Evolutionary conservation across 2,888 invertebrate species (phyloP).

Genomic region (Lepidonotus clava): DNA sequence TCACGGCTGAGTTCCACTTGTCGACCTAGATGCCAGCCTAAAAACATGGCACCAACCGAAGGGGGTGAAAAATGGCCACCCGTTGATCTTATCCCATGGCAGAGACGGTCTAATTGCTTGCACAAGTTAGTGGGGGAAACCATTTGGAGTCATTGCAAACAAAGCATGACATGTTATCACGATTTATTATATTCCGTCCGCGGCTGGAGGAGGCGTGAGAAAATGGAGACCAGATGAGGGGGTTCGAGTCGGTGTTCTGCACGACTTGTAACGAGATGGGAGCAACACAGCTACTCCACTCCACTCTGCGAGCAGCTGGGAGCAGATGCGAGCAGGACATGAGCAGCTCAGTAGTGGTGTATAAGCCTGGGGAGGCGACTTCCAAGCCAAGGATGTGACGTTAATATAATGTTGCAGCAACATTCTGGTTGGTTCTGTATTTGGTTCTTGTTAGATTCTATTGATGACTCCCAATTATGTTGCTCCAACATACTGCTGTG

Average conservation of each 20-base stretch:
- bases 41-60: not conserved
- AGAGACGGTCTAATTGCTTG: constrained; percentile 26
- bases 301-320: too few relatives aligned
- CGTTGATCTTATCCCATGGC: not conserved
- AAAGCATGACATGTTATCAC: constrained; percentile 49
- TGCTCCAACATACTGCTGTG: too few relatives aligned
- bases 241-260: not conserved
- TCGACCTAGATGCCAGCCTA: not conserved
- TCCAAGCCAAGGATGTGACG: too few relatives aligned
- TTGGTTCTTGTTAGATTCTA: too few relatives aligned
- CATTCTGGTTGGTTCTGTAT: too few relatives aligned
- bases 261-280: not conserved
- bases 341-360: not conserved
- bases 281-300: too few relatives aligned
- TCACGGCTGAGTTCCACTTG: not conserved
- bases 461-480: too few relatives aligned
- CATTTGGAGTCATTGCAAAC: constrained; percentile 52
- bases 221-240: constrained; percentile 23
- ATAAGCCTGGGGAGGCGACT: not conserved
- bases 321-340: not conserved
- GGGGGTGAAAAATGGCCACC: not conserved
- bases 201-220: constrained; percentile 11
- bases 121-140: constrained; percentile 35
- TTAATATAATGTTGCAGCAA: too few relatives aligned
- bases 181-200: constrained; percentile 42